Percentiles rank a stretch among this genome's conserved stretches.
These are phyloP conservation scores for Geodia barretti DNA, from an alignment of 37 sponge, comb jelly and placozoan species.

Conservation along the genomic window DNA sequence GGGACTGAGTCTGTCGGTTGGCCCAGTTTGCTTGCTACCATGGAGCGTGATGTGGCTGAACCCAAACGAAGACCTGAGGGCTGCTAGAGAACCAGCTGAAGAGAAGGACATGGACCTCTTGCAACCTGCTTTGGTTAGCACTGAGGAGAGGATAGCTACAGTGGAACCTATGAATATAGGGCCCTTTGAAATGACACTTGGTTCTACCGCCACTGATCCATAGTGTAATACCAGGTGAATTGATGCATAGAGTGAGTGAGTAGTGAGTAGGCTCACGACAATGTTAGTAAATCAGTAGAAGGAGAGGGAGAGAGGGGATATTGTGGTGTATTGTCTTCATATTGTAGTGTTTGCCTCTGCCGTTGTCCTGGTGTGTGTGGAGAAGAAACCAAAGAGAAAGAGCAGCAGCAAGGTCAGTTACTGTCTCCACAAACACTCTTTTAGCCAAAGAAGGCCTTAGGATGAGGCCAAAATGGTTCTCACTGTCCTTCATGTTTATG, in stretches of 20 bases:
- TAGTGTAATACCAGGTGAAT: too few species aligned
- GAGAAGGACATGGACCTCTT: conserved; percentile 84
- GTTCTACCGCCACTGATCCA: not conserved
- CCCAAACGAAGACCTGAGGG: conserved; percentile 46
- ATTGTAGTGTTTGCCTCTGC: conserved; percentile 54
- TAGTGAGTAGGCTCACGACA: too few species aligned
- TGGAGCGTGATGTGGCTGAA: conserved; percentile 79
- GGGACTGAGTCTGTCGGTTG: conserved; percentile 53
- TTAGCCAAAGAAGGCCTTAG: not conserved
- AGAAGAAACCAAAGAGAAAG: conserved; percentile 26
- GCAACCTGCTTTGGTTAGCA: conserved; percentile 60
- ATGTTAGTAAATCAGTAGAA: too few species aligned
- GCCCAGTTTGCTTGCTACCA: conserved; percentile 48
- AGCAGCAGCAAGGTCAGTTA: conserved; percentile 27
- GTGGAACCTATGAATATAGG: not conserved
- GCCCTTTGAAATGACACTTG: not conserved
- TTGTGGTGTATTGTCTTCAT: too few species aligned
- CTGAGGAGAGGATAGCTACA: too few species aligned
- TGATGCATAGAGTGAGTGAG: too few species aligned
- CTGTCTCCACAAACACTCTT: too few species aligned
- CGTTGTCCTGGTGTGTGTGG: conserved; percentile 53
- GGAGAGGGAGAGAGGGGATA: too few species aligned
- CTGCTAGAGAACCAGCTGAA: conserved; percentile 46
- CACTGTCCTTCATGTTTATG: not conserved
- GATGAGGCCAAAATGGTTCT: not conserved